Percentiles rank a stretch among this genome's conserved stretches.
These are phyloP conservation scores for Aporophyla nigra DNA, from an alignment of 2,888 invertebrate genomes.

Conservation along the genomic window DNA sequence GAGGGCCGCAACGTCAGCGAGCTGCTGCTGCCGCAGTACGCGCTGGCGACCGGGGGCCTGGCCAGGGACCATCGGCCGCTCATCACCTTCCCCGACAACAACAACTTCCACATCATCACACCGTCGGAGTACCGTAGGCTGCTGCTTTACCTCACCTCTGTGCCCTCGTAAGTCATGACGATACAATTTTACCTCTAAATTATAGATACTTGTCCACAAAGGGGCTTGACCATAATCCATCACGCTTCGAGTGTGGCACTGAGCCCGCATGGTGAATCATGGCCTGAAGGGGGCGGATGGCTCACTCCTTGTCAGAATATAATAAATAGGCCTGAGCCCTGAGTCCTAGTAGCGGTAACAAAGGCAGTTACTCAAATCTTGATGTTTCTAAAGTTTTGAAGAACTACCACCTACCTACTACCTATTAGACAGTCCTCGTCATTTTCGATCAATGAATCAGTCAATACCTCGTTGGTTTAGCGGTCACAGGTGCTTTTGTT, in stretches of 20 bases:
- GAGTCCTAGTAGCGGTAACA: background rate
- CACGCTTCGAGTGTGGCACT: background rate
- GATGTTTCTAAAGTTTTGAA: background rate
- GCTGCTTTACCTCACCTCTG: constrained; percentile 98
- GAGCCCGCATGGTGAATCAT: background rate
- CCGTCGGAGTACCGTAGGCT: constrained; percentile 97
- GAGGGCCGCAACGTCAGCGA: constrained; percentile 96
- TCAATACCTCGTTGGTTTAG: too few relatives aligned
- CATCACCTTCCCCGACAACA: constrained; percentile 98
- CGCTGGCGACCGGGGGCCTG: constrained; percentile 97
- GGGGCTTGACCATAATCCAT: background rate
- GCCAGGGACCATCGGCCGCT: constrained; percentile 98
- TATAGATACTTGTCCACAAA: background rate
- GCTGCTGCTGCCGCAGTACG: constrained; percentile 96
- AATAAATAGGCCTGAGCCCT: background rate
- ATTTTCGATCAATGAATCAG: background rate
- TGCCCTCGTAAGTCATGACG: constrained; percentile 96
- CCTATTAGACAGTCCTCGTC: background rate
- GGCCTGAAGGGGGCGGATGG: too few relatives aligned
- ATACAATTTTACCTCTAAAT: background rate
- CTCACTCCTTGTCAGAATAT: background rate
- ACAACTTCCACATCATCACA: constrained; percentile 95
- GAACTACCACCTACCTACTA: too few relatives aligned
- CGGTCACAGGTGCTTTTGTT: too few relatives aligned
- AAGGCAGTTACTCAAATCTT: background rate